Base-by-base conservation (phyloP, 2,113 vertebrate species). In the Hipposideros armiger region DNA sequence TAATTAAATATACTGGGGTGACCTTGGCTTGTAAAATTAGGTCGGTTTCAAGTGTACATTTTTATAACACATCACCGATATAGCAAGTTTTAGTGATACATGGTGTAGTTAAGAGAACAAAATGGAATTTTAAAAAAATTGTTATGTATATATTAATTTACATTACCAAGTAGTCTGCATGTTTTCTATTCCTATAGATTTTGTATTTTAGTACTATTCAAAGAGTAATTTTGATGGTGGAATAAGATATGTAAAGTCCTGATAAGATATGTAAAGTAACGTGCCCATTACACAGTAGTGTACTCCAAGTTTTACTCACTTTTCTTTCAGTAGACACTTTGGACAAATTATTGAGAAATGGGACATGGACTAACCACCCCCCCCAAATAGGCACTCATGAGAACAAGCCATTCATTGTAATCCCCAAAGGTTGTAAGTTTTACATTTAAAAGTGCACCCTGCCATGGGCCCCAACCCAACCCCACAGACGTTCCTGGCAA, bases 351-450 rank as follows among this genome's bases (percentile, higher is more conserved):
- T 56, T 66, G 64, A 76, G 76, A 36, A 64, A 11, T 1, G 1
- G 11, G 36, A 69, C 14, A 13, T 10, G 30, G 36, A 50, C 32
- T 4, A 20, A 4, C 14, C 3, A 42, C 7, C 73, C 36, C 36
- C 36, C 54, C 15, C 0, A 8, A 7, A 32, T 5, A 2, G 3
- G 17, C 24, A 4, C 7, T 54, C n/a, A 3, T 26, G 14, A 32
- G n/a, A 73, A 69, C n/a, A 36, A 67, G 47, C 50, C 69, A 6
- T 7, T 60, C 15, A 2, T 0, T 2, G 78, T 6, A 50, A 30
- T 19, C 36, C 58, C 28, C 14, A 0, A 17, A 32, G 40, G 62
- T 1, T 32, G 40, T 19, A 50, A 74, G 26, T 66, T 52, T 24
- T 32, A 24, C 14, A 1, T 62, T 45, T 56, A 60, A 66, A 93